Evolutionary conservation across 2,888 invertebrate species (phyloP), one percentile per base, ranked within the genome.

Genomic region (Iselma pallidipennis): DNA sequence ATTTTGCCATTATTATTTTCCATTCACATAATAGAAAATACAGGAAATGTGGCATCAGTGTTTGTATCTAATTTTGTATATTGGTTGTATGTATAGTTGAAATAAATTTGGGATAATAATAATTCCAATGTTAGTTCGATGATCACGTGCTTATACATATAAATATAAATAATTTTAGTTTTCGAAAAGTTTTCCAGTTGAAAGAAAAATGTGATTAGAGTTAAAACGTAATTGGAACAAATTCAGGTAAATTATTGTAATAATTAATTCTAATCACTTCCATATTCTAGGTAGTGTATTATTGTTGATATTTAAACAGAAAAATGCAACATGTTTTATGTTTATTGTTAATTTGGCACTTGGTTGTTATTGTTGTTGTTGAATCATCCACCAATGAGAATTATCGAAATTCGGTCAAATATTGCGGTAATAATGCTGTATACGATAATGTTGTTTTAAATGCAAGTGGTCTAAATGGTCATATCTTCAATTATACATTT

Each of bases 131-230:
- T 23, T 45, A 28, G 28, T 28, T 28, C 12, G 45, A 45, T 45
- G 23, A 23, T 45, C 21, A 45, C 45, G 45, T 45, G 21, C 6
- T 45, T 45, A 45, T 45, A n/a, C n/a, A n/a, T n/a, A n/a, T n/a
- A n/a, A n/a, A n/a, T n/a, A n/a, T n/a, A n/a, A n/a, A n/a, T n/a
- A 45, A 45, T 23, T 45, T 45, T 45, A 45, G 45, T 45, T 45
- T n/a, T 45, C 45, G 23, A 23, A 4, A 23, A 45, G 2, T 42
- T 42, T 42, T 45, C 4, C 16, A 37, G 16, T 37, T n/a, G n/a
- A n/a, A n/a, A 37, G 16, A 37, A 37, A 3, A 6, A 4, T 19
- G 10, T 21, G 23, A 45, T 23, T 12, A 4, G 4, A 45, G 6
- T 2, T 5, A 6, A 23, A 45, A n/a, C 16, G 42, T 42, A 42